These are phyloP conservation scores for Gorsachius goisagi DNA, from an alignment of 2,113 vertebrate genomes.

Conservation along the genomic window DNA sequence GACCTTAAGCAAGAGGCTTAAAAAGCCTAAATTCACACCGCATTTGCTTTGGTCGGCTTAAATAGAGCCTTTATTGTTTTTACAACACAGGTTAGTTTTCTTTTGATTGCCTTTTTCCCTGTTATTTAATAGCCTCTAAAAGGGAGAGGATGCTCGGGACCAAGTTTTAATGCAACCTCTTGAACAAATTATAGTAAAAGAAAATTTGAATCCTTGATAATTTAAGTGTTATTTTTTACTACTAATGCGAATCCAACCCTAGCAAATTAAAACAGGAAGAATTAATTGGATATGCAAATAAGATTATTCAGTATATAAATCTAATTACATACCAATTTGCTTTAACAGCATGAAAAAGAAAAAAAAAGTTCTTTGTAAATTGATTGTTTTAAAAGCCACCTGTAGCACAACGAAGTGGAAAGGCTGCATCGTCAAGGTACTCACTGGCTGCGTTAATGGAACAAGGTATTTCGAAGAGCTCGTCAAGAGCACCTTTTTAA, in stretches of 20 bases:
- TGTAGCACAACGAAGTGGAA: slow-evolving; percentile 63
- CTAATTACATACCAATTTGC: slow-evolving; percentile 85
- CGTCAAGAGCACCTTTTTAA: background rate
- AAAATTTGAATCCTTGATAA: slow-evolving; percentile 69
- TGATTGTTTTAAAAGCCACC: slow-evolving; percentile 73
- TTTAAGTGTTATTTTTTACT: slow-evolving; percentile 76
- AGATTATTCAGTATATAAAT: slow-evolving; percentile 87
- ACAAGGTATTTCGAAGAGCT: background rate
- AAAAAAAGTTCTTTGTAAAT: slow-evolving; percentile 72
- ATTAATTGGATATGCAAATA: slow-evolving; percentile 89
- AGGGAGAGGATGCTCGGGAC: slow-evolving; percentile 4
- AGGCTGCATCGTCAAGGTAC: background rate
- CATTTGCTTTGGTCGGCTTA: background rate
- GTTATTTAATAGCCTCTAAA: background rate
- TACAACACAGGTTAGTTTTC: background rate
- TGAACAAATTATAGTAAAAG: slow-evolving; percentile 64
- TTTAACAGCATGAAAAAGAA: slow-evolving; percentile 78
- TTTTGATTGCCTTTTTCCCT: background rate
- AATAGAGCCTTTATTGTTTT: background rate
- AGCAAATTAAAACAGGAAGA: slow-evolving; percentile 84
- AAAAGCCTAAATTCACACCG: background rate
- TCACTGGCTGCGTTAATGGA: background rate
- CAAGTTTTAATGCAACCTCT: slow-evolving; percentile 64
- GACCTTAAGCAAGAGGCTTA: background rate
- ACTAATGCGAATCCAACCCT: slow-evolving; percentile 80